Evolutionary conservation across 2,113 vertebrate genomes (phyloP).

Genomic region (Carassius auratus): DNA sequence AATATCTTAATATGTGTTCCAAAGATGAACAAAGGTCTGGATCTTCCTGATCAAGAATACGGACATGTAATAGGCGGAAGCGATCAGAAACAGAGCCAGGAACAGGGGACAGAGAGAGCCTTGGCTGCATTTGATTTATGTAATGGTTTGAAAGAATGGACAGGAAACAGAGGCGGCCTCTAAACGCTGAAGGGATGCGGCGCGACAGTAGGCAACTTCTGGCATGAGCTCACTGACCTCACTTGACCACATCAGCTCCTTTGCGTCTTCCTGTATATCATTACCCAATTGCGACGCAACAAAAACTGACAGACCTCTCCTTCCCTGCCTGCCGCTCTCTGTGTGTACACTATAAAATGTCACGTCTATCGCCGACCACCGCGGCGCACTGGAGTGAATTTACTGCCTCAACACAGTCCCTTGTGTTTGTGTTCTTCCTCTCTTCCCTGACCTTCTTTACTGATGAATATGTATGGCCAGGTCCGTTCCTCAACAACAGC

Average conservation of each 20-base stretch:
- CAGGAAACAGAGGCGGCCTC: constrained; percentile 12
- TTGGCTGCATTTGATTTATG: constrained; percentile 9
- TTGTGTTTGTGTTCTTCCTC: constrained; percentile 43
- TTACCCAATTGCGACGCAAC: constrained; percentile 23
- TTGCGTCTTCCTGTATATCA: constrained; percentile 27
- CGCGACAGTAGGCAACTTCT: constrained; percentile 1
- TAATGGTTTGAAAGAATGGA: constrained; percentile 5
- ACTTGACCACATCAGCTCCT: constrained; percentile 35
- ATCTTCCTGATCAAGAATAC: constrained; percentile 18
- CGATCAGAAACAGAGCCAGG: constrained; percentile 15
- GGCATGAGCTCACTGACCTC: constrained; percentile 36
- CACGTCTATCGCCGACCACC: constrained; percentile 39
- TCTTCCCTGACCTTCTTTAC: constrained; percentile 57
- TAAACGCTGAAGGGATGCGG: background rate
- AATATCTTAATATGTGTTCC: no score
- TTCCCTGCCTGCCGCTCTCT: background rate
- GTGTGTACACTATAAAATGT: constrained; percentile 46
- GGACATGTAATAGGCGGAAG: background rate
- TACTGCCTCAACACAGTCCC: constrained; percentile 24
- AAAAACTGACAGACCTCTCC: constrained; percentile 41
- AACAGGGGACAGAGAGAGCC: background rate
- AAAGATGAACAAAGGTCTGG: background rate
- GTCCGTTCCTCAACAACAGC: constrained; percentile 34
- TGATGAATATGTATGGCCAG: constrained; percentile 59
- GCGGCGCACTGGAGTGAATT: constrained; percentile 29